These are phyloP conservation scores for Nebria salina DNA, from an alignment of 2,888 invertebrate genomes.

Conservation along the genomic window DNA sequence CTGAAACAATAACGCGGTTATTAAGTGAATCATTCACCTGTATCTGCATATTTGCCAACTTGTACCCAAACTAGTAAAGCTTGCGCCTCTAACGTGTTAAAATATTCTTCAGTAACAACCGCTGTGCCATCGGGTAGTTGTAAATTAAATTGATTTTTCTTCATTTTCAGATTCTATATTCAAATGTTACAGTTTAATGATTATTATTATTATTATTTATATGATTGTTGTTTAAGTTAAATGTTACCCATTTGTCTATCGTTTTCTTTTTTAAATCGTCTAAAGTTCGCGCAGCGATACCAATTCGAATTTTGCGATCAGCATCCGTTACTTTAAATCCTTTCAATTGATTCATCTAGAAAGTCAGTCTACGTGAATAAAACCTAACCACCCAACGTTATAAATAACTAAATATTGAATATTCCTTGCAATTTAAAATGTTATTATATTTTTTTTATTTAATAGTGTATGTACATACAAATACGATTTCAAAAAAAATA, in stretches of 20 bases:
- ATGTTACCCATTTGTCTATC: slow-evolving; percentile 68
- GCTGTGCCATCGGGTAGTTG: slow-evolving; percentile 72
- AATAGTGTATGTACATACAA: too few species aligned
- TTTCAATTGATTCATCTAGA: slow-evolving; percentile 64
- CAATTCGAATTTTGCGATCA: slow-evolving; percentile 73
- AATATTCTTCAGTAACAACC: slow-evolving; percentile 80
- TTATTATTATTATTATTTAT: background rate
- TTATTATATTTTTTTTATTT: too few species aligned
- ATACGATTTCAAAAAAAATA: too few species aligned
- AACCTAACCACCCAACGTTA: slow-evolving; percentile 16
- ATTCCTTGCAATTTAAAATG: background rate
- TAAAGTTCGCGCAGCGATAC: slow-evolving; percentile 74
- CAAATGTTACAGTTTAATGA: background rate
- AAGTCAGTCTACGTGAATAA: slow-evolving; percentile 4
- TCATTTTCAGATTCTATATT: slow-evolving; percentile 57
- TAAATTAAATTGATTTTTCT: slow-evolving; percentile 56
- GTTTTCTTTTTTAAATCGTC: slow-evolving; percentile 75
- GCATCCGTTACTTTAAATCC: slow-evolving; percentile 80
- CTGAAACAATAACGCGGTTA: slow-evolving; percentile 2
- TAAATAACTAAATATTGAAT: slow-evolving; percentile 29
- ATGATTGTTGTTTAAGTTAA: background rate
- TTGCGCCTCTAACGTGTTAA: slow-evolving; percentile 77
- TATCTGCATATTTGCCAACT: slow-evolving; percentile 59
- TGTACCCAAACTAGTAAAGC: slow-evolving; percentile 73
- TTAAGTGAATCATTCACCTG: slow-evolving; percentile 49